Percentiles rank a stretch among this genome's conserved stretches.
Evolutionary conservation across 2,797 vertebrate genomes (phyloP).

Genomic region (Cottoperca gobio): DNA sequence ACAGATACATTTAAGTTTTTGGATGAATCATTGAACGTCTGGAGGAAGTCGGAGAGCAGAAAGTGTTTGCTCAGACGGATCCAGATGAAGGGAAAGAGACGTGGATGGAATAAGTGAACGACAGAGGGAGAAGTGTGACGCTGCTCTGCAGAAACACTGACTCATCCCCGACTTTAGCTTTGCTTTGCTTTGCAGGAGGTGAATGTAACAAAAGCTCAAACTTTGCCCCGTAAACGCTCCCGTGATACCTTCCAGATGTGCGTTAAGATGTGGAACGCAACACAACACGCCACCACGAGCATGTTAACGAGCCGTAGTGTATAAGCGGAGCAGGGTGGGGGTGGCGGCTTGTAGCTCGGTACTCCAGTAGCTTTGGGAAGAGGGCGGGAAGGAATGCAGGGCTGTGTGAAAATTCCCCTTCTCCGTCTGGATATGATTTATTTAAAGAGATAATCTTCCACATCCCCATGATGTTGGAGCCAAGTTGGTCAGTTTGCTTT

Average conservation of each 20-base stretch:
- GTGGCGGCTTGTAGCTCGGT: constrained; percentile 19
- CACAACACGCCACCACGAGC: constrained; percentile 18
- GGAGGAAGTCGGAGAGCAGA: constrained; percentile 38
- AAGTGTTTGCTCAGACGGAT: constrained; percentile 33
- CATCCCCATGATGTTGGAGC: constrained; percentile 12
- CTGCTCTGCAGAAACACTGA: constrained; percentile 53
- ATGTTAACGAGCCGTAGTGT: constrained; percentile 57
- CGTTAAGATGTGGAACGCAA: background rate
- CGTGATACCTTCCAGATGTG: constrained; percentile 71
- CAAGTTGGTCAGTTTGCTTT: constrained; percentile 3
- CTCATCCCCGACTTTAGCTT: constrained; percentile 30
- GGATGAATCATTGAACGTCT: constrained; percentile 38
- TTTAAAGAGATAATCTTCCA: constrained; percentile 38
- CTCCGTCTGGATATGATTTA: constrained; percentile 57
- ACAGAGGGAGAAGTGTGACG: constrained; percentile 30
- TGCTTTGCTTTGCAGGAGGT: constrained; percentile 45
- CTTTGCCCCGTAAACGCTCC: constrained; percentile 30
- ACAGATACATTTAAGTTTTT: background rate
- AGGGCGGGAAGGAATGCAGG: constrained; percentile 35
- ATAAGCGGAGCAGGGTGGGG: background rate
- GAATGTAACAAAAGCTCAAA: constrained; percentile 19
- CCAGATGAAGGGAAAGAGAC: constrained; percentile 38
- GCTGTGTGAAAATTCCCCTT: constrained; percentile 45
- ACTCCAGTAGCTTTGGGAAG: constrained; percentile 32
- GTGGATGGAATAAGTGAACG: constrained; percentile 40